Evolutionary conservation across 53 echinoderm and acorn worm genomes (phyloP), one percentile per base, ranked within the genome.

Genomic region (Antedon mediterranea): DNA sequence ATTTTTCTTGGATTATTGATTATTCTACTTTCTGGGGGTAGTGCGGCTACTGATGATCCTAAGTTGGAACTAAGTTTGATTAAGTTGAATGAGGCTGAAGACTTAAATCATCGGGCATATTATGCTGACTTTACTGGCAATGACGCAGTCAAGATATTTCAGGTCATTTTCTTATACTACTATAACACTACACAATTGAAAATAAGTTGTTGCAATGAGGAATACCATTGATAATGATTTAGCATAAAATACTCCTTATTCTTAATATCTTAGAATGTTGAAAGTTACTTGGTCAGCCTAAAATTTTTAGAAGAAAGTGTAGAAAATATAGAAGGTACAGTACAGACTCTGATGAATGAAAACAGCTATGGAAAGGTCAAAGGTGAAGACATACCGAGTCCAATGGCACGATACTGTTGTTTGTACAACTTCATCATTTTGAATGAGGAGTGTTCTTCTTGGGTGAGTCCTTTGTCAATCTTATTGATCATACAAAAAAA

Each of bases 1-100:
- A 90, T 98, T 29, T 70, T 88, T 76, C 81, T 90, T 14, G 98
- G 98, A 41, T 85, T 98, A 15, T 78, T 90, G 71, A 81, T 93
- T 57, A 76, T 89, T 34, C 85, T 86, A 78, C 89, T 85, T 13
- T 75, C 80, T 28, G 79, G 72, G n/a, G n/a, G n/a, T 9, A 71
- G 71, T 32, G 75, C 75, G 0, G 78, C 76, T n/a, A 78, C 81
- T 30, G 90, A 93, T 79, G 86, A 84, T 7, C 76, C 90, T 43
- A 88, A 90, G 28, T 77, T 83, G 43, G 79, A 93, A 74, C 88
- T 74, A 30, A 82, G 93, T 33, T 43, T 79, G 73, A 93, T 88
- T 77, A 79, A 90, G 71, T 91, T 91, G 14, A 30, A 43, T 27
- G 73, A 81, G 4, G 88, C 82, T 74, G 80, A 87, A 4, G 32